Evolutionary conservation across 2,888 invertebrate species (phyloP).

Genomic region (Drosophila anomalata): DNA sequence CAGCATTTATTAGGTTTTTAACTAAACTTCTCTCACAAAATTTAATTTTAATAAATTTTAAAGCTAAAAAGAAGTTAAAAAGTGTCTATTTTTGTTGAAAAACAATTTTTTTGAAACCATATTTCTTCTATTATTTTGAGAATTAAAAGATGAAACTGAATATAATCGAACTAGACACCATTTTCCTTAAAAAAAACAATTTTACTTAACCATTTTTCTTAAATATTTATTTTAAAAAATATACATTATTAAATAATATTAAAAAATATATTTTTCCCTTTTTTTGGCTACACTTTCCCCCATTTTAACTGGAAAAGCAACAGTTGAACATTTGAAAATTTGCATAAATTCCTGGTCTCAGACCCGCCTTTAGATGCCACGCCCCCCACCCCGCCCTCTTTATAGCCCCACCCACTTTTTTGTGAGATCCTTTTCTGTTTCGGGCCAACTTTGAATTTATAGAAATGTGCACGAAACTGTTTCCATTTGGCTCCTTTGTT

Average conservation of each 20-base stretch:
- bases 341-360: slow-evolving; percentile 63
- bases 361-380: slow-evolving; percentile 3
- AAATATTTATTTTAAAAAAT: too few relatives aligned
- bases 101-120: too few relatives aligned
- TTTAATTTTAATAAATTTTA: neutral
- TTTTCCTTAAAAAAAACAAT: too few relatives aligned
- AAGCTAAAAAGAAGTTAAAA: neutral
- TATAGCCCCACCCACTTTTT: too few relatives aligned
- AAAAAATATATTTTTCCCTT: too few relatives aligned
- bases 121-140: too few relatives aligned
- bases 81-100: too few relatives aligned
- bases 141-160: too few relatives aligned
- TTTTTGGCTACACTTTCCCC: neutral
- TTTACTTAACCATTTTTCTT: too few relatives aligned
- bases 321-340: slow-evolving; percentile 73
- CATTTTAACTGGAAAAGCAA: slow-evolving; percentile 41
- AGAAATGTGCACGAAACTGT: slow-evolving; percentile 69
- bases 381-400: too few relatives aligned
- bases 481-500: slow-evolving; percentile 62
- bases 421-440: neutral
- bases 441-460: slow-evolving; percentile 60
- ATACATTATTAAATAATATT: too few relatives aligned
- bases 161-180: too few relatives aligned
- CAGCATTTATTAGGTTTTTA: neutral
- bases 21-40: neutral